Evolutionary conservation across 2,888 invertebrate genomes (phyloP), one percentile per base, ranked within the genome.

Genomic region (Busseola fusca): DNA sequence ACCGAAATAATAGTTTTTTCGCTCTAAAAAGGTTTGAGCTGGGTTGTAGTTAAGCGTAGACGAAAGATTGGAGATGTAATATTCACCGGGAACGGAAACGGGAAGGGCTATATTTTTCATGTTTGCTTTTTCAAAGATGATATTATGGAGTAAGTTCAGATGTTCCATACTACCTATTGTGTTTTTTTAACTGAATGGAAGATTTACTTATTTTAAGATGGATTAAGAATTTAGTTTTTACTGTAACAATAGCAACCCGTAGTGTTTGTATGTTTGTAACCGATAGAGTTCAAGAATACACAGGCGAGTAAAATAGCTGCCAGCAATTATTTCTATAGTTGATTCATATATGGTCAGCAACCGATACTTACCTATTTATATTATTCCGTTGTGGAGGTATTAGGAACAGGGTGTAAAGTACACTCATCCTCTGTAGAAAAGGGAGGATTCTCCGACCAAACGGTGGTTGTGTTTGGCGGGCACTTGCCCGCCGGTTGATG

Each of bases 1-100:
- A 85, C 87, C 83, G 81, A 89, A 89, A 90, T 90, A 90, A 88
- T 89, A 89, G 90, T 89, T 88, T 87, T 87, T 80, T 82, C 76
- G 71, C 81, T 80, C 79, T 79, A 82, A 85, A 86, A 83, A 82
- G 78, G 80, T 86, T 85, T 72, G 72, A 74, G 74, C 73, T 74
- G 74, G 74, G 79, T 78, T 73, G 74, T 80, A 69, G 82, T 80
- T 83, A 76, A 74, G 59, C 64, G 76, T 58, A 59, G 73, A 56
- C 68, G 69, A 81, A 76, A 83, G 84, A 73, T 79, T 76, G 56
- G 62, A 62, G 57, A 64, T 64, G 74, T 74, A 57, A 82, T 76
- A 73, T 74, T 80, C 64, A 64, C 65, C 58, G 27, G 50, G 27
- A 64, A 67, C 34, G 78, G 72, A 64, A 72, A 68, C 42, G 30